Percentiles rank a stretch among this genome's conserved stretches.
These are phyloP conservation scores for Cheilosia vernalis DNA, from an alignment of 2,888 invertebrate species.

Conservation along the genomic window DNA sequence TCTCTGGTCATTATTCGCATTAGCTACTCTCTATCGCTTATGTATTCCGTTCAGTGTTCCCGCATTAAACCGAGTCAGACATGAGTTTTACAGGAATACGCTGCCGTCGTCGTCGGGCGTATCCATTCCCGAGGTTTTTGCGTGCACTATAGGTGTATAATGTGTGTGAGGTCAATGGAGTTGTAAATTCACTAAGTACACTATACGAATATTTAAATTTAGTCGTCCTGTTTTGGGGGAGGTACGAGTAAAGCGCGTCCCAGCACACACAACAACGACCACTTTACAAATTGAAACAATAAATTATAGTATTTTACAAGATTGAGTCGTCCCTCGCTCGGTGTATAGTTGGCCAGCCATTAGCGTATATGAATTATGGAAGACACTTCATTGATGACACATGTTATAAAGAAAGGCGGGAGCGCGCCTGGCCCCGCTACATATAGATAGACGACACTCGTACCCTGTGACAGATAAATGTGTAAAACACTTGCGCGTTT, in stretches of 20 bases:
- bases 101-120: neutral
- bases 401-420: constrained; percentile 37
- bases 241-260: neutral
- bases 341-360: constrained; percentile 16
- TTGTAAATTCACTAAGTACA: constrained; percentile 63
- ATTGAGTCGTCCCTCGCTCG: constrained; percentile 6
- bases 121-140: constrained; percentile 19
- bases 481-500: constrained; percentile 63
- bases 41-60: constrained; percentile 51
- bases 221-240: constrained; percentile 4
- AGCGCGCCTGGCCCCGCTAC: constrained; percentile 31
- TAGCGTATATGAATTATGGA: constrained; percentile 55
- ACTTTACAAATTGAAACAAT: constrained; percentile 69
- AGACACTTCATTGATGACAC: constrained; percentile 65
- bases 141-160: constrained; percentile 35
- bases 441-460: constrained; percentile 21
- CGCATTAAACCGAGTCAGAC: constrained; percentile 27
- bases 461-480: constrained; percentile 45
- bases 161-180: constrained; percentile 61
- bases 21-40: constrained; percentile 24
- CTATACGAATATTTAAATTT: constrained; percentile 61
- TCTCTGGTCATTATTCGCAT: constrained; percentile 36
- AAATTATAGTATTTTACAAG: constrained; percentile 61
- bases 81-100: constrained; percentile 32
- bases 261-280: constrained; percentile 17